Evolutionary conservation across 2,113 vertebrate genomes (phyloP).

Genomic region (Rhabdornis inornatus): DNA sequence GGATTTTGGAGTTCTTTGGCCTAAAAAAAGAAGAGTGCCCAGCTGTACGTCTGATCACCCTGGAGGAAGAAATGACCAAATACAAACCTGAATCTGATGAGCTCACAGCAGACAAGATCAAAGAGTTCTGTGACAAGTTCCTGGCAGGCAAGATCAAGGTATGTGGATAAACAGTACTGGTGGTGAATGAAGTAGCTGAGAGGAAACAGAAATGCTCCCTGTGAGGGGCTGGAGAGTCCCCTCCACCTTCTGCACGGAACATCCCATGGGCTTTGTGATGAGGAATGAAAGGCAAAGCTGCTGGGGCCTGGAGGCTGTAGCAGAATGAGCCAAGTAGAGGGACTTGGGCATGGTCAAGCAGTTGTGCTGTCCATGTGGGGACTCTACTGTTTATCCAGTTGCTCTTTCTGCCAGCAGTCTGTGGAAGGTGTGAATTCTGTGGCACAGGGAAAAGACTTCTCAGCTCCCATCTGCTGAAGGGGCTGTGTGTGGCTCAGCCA

Average conservation of each 20-base stretch:
- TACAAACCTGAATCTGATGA: slow-evolving; percentile 86
- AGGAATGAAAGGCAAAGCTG: background rate
- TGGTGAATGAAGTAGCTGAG: background rate
- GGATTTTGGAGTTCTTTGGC: slow-evolving; percentile 97
- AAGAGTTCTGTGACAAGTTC: slow-evolving; percentile 85
- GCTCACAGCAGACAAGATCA: slow-evolving; percentile 87
- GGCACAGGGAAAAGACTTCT: background rate
- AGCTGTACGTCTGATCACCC: slow-evolving; percentile 92
- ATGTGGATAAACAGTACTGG: background rate
- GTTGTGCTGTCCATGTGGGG: background rate
- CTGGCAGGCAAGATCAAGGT: slow-evolving; percentile 95
- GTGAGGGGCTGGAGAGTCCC: background rate
- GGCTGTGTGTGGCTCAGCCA: fast-evolving
- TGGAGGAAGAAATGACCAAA: slow-evolving; percentile 99
- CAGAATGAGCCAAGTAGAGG: background rate
- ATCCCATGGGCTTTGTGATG: background rate
- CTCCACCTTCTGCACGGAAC: background rate
- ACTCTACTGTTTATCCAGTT: background rate
- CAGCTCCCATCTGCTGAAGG: background rate
- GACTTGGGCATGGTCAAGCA: background rate
- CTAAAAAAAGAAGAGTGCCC: slow-evolving; percentile 97
- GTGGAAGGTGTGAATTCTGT: background rate
- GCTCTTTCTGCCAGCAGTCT: background rate
- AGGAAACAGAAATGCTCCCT: background rate
- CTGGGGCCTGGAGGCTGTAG: background rate